A percentile compares a stretch with the other conserved stretches of the same genome.
Evolutionary conservation across 1,140 invertebrate species (phyloP).

Genomic region (Ostrea edulis): DNA sequence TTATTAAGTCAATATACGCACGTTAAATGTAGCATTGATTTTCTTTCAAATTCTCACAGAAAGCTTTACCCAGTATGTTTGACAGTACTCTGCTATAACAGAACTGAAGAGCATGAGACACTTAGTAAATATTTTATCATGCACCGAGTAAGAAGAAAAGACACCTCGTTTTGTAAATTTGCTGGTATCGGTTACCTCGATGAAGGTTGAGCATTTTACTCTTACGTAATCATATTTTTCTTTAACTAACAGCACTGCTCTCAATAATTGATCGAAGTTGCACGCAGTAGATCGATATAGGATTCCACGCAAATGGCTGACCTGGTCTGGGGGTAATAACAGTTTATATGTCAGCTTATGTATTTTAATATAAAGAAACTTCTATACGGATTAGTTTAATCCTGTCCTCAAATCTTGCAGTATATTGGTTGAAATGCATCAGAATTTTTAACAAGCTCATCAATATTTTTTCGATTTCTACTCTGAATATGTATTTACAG

Average conservation of each 20-base stretch:
- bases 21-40: background rate
- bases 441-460: background rate
- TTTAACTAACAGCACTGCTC: background rate
- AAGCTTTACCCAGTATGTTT: background rate
- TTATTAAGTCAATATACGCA: background rate
- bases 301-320: background rate
- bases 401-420: background rate
- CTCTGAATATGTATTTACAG: background rate
- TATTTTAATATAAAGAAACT: background rate
- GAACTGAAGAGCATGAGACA: too few relatives aligned
- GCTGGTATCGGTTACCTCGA: too few relatives aligned
- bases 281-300: background rate
- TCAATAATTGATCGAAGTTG: conserved; percentile 19
- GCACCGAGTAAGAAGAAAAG: too few relatives aligned
- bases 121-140: too few relatives aligned
- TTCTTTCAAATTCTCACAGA: background rate
- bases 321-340: background rate
- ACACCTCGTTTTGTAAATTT: too few relatives aligned
- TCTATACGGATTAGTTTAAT: background rate
- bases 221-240: background rate
- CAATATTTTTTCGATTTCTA: background rate
- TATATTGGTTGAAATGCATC: background rate
- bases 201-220: too few relatives aligned
- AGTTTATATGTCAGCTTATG: background rate
- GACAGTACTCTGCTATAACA: background rate